phyloP scores from a whole-genome alignment of 2,113 vertebrate species.

The Planiliza haematocheilus region DNA sequence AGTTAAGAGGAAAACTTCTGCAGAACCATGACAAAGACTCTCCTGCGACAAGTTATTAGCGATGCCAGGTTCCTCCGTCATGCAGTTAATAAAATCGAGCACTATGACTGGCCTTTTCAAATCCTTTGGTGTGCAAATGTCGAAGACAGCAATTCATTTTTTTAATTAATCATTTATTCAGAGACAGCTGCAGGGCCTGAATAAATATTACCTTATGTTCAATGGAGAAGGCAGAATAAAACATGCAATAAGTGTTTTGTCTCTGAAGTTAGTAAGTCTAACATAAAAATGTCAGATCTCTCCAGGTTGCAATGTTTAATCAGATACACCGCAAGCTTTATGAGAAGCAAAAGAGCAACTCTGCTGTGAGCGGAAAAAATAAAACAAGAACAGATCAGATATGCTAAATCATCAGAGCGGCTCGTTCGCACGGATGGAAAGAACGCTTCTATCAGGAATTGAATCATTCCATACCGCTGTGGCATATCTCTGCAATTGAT shows the following conservation, averaged over 20 bases:
- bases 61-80: neutral
- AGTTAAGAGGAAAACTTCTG: neutral
- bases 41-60: constrained; percentile 17
- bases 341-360: neutral
- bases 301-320: neutral
- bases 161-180: neutral
- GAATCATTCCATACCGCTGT: neutral
- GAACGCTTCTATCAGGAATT: neutral
- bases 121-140: neutral
- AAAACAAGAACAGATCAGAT: neutral
- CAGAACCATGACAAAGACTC: neutral
- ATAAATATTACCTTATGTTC: neutral
- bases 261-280: neutral
- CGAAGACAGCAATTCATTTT: neutral
- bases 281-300: neutral
- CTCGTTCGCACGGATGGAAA: constrained; percentile 26
- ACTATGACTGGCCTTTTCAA: neutral
- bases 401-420: constrained; percentile 3
- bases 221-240: neutral
- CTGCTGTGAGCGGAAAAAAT: constrained; percentile 16
- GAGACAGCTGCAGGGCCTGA: neutral
- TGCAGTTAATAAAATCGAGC: neutral
- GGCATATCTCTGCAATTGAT: neutral
- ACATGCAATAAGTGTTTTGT: neutral
- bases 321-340: constrained; percentile 5